Evolutionary conservation across 2,113 vertebrate genomes (phyloP).

Genomic region (Seriola aureovittata): DNA sequence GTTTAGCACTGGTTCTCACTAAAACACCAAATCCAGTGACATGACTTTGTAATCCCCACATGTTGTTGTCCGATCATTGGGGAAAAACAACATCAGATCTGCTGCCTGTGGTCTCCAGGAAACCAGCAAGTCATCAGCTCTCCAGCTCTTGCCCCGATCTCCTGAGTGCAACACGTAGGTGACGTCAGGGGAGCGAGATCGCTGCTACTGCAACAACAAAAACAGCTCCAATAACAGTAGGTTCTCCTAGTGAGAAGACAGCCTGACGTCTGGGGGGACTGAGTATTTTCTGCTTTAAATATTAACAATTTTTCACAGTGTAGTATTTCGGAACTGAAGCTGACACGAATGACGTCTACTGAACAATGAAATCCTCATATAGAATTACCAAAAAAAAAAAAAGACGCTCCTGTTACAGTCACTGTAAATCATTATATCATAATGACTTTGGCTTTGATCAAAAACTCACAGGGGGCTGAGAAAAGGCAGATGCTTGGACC

Average conservation of each 20-base stretch:
- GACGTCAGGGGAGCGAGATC: slow-evolving; percentile 73
- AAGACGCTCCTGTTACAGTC: neutral
- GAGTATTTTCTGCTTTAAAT: neutral
- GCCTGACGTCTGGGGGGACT: slow-evolving; percentile 32
- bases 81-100: slow-evolving; percentile 58
- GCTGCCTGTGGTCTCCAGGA: slow-evolving; percentile 71
- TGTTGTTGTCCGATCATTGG: slow-evolving; percentile 39
- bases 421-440: neutral
- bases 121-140: slow-evolving; percentile 65
- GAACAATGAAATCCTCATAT: neutral
- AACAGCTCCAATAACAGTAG: slow-evolving; percentile 72
- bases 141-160: slow-evolving; percentile 65
- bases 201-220: slow-evolving; percentile 60
- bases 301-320: neutral
- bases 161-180: slow-evolving; percentile 60
- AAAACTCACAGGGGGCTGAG: neutral
- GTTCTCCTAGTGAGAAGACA: slow-evolving; percentile 24
- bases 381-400: neutral
- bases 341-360: neutral
- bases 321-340: neutral
- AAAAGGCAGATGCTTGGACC: neutral
- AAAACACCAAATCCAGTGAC: slow-evolving; percentile 4
- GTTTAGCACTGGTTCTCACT: neutral
- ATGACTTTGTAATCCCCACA: slow-evolving; percentile 14
- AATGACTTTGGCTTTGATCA: slow-evolving; percentile 43